Evolutionary conservation across 2,888 invertebrate species (phyloP), one percentile per base, ranked within the genome.

Genomic region (Achlya flavicornis): DNA sequence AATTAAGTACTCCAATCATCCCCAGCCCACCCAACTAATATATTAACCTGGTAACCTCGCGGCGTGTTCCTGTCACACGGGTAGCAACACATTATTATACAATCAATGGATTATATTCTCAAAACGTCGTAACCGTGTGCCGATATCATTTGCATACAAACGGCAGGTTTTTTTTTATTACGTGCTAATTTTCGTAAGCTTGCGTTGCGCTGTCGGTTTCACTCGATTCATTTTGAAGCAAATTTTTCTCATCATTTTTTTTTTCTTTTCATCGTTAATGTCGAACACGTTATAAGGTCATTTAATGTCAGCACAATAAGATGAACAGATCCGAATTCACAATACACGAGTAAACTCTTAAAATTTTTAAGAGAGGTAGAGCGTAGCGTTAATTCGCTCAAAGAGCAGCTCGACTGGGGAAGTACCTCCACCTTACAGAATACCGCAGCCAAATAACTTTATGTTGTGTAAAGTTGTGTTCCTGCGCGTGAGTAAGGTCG

Each of bases 111-210:
- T 59, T 61, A 58, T 62, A 70, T 74, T 70, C 69, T 61, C 58
- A 48, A 60, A 64, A 66, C 71, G 67, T 74, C 70, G 58, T 65
- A 67, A 32, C 57, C 64, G 35, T 66, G 68, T 63, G 65, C 63
- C 66, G 48, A 68, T 66, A 67, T 58, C 41, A 74, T 75, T 74
- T 73, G 72, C 74, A 76, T 76, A 73, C 70, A 75, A 26, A 72
- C 69, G 65, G 66, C 61, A 64, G 63, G 57, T 53, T 64, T 69
- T 70, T n/a, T 71, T 69, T 63, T 61, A 58, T 62, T 43, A 38
- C 10, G 57, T 61, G 59, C 53, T 41, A 53, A 53, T 57, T 33
- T 16, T 57, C 19, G 19, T 4, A 12, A 57, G 38, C 12, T 38
- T n/a, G 8, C 35, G 16, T n/a, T 48, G 53, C 5, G 14, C 14